These are phyloP conservation scores for Heliconius congener DNA, from an alignment of 1,140 invertebrate species.

Conservation along the genomic window DNA sequence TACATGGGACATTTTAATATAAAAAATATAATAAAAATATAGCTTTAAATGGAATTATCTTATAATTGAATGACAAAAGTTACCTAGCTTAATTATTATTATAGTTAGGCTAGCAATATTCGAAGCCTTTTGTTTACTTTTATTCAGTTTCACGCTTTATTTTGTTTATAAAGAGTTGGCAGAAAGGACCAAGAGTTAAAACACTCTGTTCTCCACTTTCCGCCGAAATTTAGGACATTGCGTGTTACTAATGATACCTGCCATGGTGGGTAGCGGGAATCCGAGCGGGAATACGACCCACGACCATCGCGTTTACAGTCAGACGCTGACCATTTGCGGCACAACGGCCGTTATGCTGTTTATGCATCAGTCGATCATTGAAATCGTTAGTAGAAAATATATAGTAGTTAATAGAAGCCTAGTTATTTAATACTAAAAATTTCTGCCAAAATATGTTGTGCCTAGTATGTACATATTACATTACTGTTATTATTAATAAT, in stretches of 20 bases:
- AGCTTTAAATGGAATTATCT: not conserved
- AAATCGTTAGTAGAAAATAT: not conserved
- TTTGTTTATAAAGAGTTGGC: not conserved
- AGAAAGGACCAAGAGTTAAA: not conserved
- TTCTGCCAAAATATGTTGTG: not conserved
- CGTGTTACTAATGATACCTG: not conserved
- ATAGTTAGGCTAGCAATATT: not conserved
- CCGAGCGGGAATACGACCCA: not conserved
- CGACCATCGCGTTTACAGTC: not conserved
- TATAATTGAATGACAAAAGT: not conserved
- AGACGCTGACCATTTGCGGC: not conserved
- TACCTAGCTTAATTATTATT: not conserved
- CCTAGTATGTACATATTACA: not conserved
- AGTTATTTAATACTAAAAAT: not conserved
- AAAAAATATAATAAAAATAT: slow-evolving; percentile 2
- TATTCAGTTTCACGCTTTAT: too few relatives aligned
- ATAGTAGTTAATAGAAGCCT: not conserved
- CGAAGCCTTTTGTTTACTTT: not conserved
- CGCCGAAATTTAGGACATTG: not conserved
- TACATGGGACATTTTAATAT: not conserved
- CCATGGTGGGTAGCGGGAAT: not conserved
- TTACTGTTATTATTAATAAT: not conserved
- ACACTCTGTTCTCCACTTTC: not conserved
- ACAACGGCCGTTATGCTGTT: not conserved
- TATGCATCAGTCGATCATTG: not conserved